phyloP scores from a whole-genome alignment of 2,888 invertebrate species.

The Platypus cylindrus region DNA sequence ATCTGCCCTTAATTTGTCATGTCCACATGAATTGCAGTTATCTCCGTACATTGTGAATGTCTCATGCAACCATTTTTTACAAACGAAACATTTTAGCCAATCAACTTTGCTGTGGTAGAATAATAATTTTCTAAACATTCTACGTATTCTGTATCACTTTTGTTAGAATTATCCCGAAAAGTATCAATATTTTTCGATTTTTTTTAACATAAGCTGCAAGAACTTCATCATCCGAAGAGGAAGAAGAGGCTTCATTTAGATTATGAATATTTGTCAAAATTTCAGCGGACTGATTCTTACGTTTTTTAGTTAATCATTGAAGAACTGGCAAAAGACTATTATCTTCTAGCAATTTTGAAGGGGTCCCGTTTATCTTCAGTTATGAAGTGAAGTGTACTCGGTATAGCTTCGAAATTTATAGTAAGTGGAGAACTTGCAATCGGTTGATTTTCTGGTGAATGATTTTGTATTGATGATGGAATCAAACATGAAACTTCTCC shows the following conservation, averaged over 20 bases:
- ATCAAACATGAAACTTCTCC: neutral
- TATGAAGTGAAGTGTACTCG: too few species aligned
- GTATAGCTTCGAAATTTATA: too few species aligned
- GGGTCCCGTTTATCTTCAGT: conserved; percentile 3
- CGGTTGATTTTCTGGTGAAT: too few species aligned
- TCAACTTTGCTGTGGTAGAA: conserved; percentile 3
- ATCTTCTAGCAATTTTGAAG: conserved; percentile 1
- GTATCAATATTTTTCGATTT: neutral
- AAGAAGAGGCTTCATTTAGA: neutral
- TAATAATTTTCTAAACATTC: conserved; percentile 2
- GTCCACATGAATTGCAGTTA: conserved; percentile 8
- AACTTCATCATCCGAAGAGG: neutral
- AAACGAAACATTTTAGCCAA: conserved; percentile 7
- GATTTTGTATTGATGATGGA: neutral
- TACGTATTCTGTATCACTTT: neutral
- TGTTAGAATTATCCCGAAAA: neutral
- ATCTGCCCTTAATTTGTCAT: conserved; percentile 1
- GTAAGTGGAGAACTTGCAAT: too few species aligned
- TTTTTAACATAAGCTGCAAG: neutral
- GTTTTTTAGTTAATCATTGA: neutral
- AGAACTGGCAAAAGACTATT: conserved; percentile 1
- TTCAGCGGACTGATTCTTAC: conserved; percentile 1
- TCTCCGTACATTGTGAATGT: conserved; percentile 8
- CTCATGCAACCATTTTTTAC: conserved; percentile 10
- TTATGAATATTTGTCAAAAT: neutral